Evolutionary conservation across 1,140 invertebrate species (phyloP), one percentile per base, ranked within the genome.

Genomic region (Sarcophaga peregrina): DNA sequence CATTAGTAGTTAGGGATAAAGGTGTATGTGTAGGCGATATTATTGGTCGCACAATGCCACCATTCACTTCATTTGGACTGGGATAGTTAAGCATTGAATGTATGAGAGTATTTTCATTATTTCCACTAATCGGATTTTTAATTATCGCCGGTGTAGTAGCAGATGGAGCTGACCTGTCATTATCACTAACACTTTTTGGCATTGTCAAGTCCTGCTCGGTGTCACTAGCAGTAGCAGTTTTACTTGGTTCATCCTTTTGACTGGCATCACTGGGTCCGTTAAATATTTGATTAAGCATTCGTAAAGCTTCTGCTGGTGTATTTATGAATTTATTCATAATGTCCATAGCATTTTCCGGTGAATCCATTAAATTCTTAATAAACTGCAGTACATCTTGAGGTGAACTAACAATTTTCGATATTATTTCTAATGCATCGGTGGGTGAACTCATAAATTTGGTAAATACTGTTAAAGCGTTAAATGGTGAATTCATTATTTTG

Each of bases 301-400:
- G 85, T 9, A 90, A 84, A 10, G 88, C 90, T 83, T 90, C 89
- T 7, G 88, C 88, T 45, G 89, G 90, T 20, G 88, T 87, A 82
- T 89, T 89, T 87, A 90, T 90, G 78, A 90, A 90, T 85, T 90
- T 89, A 82, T 89, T 88, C 89, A 90, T 90, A 50, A 90, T 90
- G 46, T 90, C 86, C 7, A 90, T 84, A 54, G 88, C 90, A 82
- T 90, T 86, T 83, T 90, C 88, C 8, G 90, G 90, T 13, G 88
- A 89, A 47, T 86, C 87, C 88, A 90, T 90, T 20, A 90, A 82
- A 81, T 90, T 89, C 78, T 88, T 86, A 81, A 90, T 89, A 68
- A 90, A 90, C 82, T 89, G 86, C 3, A 90, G 84, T 73, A 90
- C 89, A 78, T 90, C 90, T 17, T 87, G 85, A 5, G 90, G 90